These are phyloP conservation scores for Zaprionus taronus DNA, from an alignment of 1,140 invertebrate species.

Conservation along the genomic window DNA sequence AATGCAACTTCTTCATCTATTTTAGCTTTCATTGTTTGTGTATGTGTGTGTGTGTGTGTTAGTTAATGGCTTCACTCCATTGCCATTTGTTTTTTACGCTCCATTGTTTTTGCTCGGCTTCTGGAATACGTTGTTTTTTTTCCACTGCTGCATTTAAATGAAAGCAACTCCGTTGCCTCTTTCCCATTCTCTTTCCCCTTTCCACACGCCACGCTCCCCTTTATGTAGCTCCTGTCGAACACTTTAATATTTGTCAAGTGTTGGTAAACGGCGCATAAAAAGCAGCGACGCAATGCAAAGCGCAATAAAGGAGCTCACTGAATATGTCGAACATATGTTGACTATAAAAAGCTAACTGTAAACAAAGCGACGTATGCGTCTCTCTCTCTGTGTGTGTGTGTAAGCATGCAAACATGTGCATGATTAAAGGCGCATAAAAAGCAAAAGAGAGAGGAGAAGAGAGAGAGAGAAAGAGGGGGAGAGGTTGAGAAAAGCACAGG, in stretches of 20 bases:
- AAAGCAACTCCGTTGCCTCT: conserved; percentile 8
- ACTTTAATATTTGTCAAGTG: conserved; percentile 51
- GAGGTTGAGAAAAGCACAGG: neutral
- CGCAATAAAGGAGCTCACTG: conserved; percentile 55
- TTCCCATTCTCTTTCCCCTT: too few species aligned
- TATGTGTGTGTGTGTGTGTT: conserved; percentile 51
- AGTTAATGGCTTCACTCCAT: conserved; percentile 73
- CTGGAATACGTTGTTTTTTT: conserved; percentile 39
- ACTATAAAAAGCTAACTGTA: conserved; percentile 70
- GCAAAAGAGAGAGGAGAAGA: neutral
- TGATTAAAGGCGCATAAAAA: conserved; percentile 61
- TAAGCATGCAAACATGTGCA: conserved; percentile 56
- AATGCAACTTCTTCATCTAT: conserved; percentile 65
- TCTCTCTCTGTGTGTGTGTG: conserved; percentile 8
- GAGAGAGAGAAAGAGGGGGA: neutral
- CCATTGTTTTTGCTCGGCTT: conserved; percentile 62
- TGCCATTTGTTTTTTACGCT: conserved; percentile 64
- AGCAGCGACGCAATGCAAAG: conserved; percentile 33
- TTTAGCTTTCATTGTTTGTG: conserved; percentile 54
- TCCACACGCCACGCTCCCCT: neutral
- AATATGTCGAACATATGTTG: conserved; percentile 72
- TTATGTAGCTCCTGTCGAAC: neutral
- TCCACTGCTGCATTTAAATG: conserved; percentile 31
- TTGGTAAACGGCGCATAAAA: conserved; percentile 60
- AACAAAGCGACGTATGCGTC: conserved; percentile 52